phyloP scores from a whole-genome alignment of 2,797 vertebrate species.

The Sebastes goodei region DNA sequence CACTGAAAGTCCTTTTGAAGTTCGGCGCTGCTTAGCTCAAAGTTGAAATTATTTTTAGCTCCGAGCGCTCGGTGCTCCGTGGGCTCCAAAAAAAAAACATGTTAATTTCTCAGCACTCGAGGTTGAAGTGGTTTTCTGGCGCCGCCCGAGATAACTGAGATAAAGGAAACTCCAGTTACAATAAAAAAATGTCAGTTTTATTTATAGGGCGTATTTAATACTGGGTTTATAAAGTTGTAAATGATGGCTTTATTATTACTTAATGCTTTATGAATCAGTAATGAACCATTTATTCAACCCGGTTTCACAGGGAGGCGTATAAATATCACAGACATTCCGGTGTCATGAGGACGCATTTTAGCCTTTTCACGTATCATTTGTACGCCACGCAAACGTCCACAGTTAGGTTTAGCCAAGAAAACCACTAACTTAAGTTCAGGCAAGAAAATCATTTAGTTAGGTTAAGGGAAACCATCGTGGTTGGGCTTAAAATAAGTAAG shows the following conservation, averaged over 20 bases:
- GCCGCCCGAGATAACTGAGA: neutral
- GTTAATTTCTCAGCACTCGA: constrained; percentile 9
- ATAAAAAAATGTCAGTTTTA: neutral
- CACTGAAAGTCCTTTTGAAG: constrained; percentile 15
- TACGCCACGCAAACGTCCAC: no score
- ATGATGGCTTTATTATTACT: neutral
- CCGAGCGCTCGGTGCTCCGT: neutral
- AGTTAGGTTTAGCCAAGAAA: no score
- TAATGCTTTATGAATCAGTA: neutral
- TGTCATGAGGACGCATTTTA: no score
- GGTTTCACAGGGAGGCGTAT: no score
- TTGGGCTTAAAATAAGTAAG: no score
- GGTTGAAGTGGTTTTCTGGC: neutral
- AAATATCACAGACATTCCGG: no score
- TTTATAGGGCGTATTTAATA: neutral
- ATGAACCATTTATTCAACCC: neutral
- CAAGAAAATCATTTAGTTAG: no score
- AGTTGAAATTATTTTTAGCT: constrained; percentile 42
- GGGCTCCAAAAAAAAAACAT: neutral
- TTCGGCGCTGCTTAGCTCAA: neutral
- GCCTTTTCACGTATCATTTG: no score
- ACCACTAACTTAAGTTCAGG: no score
- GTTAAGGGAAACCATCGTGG: accelerated
- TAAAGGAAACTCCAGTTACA: neutral
- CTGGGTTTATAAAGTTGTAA: neutral